Percentiles rank a stretch among this genome's conserved stretches.
Evolutionary conservation across 2,888 invertebrate species (phyloP).

Genomic region (Parnassius apollo): DNA sequence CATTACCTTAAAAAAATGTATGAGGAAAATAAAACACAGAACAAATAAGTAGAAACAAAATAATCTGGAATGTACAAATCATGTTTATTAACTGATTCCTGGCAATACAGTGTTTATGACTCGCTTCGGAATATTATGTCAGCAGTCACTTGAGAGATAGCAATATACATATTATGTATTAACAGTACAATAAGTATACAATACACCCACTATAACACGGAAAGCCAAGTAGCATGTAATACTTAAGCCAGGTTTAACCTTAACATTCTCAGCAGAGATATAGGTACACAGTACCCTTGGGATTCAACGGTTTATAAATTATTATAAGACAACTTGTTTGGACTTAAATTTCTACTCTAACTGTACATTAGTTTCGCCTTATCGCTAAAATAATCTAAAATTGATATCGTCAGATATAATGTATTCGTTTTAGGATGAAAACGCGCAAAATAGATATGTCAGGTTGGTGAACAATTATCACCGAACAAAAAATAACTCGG

Average conservation of each 20-base stretch:
- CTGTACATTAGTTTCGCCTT: slow-evolving; percentile 83
- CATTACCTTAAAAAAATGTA: slow-evolving; percentile 51
- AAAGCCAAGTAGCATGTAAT: slow-evolving; percentile 65
- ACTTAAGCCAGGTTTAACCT: slow-evolving; percentile 69
- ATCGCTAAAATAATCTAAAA: slow-evolving; percentile 81
- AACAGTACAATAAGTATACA: slow-evolving; percentile 58
- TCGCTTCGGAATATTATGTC: slow-evolving; percentile 57
- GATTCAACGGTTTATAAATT: slow-evolving; percentile 74
- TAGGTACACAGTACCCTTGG: slow-evolving; percentile 71
- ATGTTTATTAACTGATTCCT: slow-evolving; percentile 86
- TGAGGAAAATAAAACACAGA: slow-evolving; percentile 77
- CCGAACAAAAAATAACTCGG: slow-evolving; percentile 56
- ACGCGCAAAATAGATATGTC: slow-evolving; percentile 76
- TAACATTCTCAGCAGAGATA: slow-evolving; percentile 57
- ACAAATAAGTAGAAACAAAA: slow-evolving; percentile 83
- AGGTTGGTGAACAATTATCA: slow-evolving; percentile 63
- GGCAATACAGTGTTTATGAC: slow-evolving; percentile 80
- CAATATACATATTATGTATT: slow-evolving; percentile 11
- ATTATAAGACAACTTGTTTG: slow-evolving; percentile 73
- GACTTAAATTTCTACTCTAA: slow-evolving; percentile 82
- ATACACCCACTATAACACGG: slow-evolving; percentile 69
- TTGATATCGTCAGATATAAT: slow-evolving; percentile 74
- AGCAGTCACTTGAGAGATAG: slow-evolving; percentile 51
- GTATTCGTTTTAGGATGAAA: slow-evolving; percentile 56
- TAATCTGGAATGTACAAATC: slow-evolving; percentile 91